Base-by-base conservation (phyloP, 2,113 vertebrate genomes). In the Nothocercus julius region DNA sequence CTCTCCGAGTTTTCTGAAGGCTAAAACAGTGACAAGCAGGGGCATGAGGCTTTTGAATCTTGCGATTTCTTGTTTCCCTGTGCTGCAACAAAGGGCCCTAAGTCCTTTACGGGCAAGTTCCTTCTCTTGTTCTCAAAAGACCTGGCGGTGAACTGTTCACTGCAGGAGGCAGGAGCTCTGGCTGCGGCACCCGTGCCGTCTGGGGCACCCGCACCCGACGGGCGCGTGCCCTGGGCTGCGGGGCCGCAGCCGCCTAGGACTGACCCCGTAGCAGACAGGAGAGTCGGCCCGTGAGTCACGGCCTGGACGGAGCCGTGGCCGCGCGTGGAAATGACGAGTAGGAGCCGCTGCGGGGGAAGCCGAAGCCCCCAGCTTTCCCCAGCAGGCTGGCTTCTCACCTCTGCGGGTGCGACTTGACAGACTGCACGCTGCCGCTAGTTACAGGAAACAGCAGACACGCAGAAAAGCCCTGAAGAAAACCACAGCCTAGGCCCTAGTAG, bases 391-490 rank as follows among this genome's bases (percentile, higher is more conserved):
- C 69, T 4, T 16, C 34, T 63, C 62, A 56, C 45, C 86, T 90
- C 69, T 77, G 20, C 10, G 78, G 67, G 87, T 90, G 89, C 1
- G 11, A 96, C 16, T 1, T 56, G 36, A 62, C 40, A 82, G 82
- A 64, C 49, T 82, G 66, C 74, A n/a, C 44, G 3, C 2, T 72
- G 45, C 44, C 67, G 54, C 0, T 13, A 78, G 64, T 0, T 2
- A 87, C 95, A 95, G 94, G 94, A 97, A 97, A 89, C 53, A 5
- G 1, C 5, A 42, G 87, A 81, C 73, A 53, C 8, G 8, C 66
- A 77, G 38, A 45, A 47, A 38, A 78, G 87, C 38, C 25, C 53
- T 0, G 1, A 89, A 83, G 56, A 85, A 95, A 96, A 54, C 92
- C 93, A 79, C 96, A 95, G 49, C 3, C 5, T 27, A 7, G 28